Evolutionary conservation across 2,888 invertebrate species (phyloP).

Genomic region (Ormyrus rosae): DNA sequence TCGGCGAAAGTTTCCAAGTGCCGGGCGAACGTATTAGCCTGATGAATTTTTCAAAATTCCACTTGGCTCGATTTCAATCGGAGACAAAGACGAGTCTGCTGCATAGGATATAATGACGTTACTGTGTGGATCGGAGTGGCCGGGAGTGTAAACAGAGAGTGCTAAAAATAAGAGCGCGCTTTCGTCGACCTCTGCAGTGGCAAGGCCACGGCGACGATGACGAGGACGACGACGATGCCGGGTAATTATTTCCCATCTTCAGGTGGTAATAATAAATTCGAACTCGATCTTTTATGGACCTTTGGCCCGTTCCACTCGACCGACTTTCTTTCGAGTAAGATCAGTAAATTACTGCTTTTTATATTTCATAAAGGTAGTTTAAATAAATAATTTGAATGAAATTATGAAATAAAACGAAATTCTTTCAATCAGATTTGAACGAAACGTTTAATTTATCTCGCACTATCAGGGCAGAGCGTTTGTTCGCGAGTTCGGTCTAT

Average conservation of each 20-base stretch:
- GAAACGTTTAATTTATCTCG: too few relatives aligned
- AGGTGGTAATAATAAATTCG: too few relatives aligned
- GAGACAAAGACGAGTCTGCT: too few relatives aligned
- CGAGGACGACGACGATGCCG: not conserved
- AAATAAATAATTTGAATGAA: too few relatives aligned
- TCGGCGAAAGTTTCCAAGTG: slow-evolving; percentile 1
- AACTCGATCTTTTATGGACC: too few relatives aligned
- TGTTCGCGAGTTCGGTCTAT: not conserved
- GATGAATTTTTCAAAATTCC: not conserved
- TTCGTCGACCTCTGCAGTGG: slow-evolving; percentile 22
- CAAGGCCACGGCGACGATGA: slow-evolving; percentile 11
- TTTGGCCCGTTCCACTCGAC: too few relatives aligned
- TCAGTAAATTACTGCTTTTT: too few relatives aligned
- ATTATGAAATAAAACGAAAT: too few relatives aligned
- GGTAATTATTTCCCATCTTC: too few relatives aligned
- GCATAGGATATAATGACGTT: slow-evolving; percentile 36
- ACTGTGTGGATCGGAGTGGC: not conserved
- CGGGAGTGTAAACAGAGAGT: not conserved
- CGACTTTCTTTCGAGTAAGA: too few relatives aligned
- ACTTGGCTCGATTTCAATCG: not conserved
- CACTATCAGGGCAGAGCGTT: not conserved
- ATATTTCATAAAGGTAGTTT: too few relatives aligned
- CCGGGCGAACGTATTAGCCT: not conserved
- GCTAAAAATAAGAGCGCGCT: slow-evolving; percentile 35
- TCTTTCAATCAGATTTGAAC: too few relatives aligned